Conservation (phyloP, 2,797 vertebrate genomes). For the Helarctos malayanus region DNA sequence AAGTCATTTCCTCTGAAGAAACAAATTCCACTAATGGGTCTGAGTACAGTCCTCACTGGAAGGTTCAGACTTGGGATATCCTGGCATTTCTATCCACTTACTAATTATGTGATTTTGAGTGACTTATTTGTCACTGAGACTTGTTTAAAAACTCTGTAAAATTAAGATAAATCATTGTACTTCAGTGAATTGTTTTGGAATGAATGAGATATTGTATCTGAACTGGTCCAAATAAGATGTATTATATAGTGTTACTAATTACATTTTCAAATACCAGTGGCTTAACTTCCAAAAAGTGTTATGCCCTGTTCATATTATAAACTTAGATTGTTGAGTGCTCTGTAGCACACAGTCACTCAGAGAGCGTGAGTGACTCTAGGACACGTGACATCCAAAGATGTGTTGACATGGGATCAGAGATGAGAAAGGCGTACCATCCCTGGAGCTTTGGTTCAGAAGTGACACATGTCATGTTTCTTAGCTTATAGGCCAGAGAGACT, state of each 20-base stretch:
- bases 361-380: neutral
- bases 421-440: neutral
- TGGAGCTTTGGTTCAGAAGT: neutral
- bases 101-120: neutral
- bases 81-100: neutral
- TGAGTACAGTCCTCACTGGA: neutral
- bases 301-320: neutral
- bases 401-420: neutral
- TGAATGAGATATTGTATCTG: neutral
- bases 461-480: neutral
- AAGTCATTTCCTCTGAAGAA: slow-evolving; percentile 58
- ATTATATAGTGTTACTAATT: neutral
- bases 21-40: neutral
- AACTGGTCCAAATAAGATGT: neutral
- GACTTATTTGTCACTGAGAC: neutral
- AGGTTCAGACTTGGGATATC: neutral
- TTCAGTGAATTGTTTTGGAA: neutral
- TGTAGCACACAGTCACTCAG: neutral
- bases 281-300: neutral
- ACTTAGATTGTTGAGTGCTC: neutral
- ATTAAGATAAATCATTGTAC: neutral
- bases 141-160: slow-evolving; percentile 1
- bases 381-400: neutral
- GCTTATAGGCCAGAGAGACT: neutral
- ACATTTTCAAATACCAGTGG: neutral